Conservation (phyloP, 1,140 invertebrate genomes). For the Tribolium castaneum region DNA sequence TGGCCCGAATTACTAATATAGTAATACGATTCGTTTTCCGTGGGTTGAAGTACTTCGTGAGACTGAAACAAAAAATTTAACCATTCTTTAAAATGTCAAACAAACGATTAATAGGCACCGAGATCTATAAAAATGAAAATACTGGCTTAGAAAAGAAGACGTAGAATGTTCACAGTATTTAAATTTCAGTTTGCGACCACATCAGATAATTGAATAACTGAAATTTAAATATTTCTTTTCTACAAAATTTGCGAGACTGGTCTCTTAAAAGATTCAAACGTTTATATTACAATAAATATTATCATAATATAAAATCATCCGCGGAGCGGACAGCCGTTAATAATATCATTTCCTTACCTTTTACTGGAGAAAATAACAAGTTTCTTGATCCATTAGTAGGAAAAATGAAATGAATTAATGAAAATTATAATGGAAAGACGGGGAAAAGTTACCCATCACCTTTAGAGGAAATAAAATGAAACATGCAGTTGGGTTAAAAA, state of each 20-base stretch:
- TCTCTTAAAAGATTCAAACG: neutral
- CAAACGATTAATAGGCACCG: neutral
- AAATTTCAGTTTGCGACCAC: neutral
- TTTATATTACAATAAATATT: neutral
- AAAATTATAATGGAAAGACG: neutral
- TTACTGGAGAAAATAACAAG: slow-evolving; percentile 6
- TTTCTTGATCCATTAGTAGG: slow-evolving; percentile 19
- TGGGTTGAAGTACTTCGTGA: neutral
- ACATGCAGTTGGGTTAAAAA: neutral
- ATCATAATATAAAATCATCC: neutral
- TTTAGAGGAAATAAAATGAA: neutral
- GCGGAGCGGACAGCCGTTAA: neutral
- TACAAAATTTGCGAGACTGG: neutral
- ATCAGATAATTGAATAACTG: neutral
- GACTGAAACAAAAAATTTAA: slow-evolving; percentile 22
- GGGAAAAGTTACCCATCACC: too few relatives aligned
- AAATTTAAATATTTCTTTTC: neutral
- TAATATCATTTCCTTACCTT: slow-evolving; percentile 8
- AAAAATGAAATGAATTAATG: neutral
- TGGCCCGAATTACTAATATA: neutral
- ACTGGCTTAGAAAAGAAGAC: neutral
- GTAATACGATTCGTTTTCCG: neutral
- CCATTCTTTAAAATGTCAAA: slow-evolving; percentile 2
- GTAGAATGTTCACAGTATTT: neutral
- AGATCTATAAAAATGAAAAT: neutral